Base-by-base conservation (phyloP, 1,140 invertebrate species). In the Drosophila neocordata region DNA sequence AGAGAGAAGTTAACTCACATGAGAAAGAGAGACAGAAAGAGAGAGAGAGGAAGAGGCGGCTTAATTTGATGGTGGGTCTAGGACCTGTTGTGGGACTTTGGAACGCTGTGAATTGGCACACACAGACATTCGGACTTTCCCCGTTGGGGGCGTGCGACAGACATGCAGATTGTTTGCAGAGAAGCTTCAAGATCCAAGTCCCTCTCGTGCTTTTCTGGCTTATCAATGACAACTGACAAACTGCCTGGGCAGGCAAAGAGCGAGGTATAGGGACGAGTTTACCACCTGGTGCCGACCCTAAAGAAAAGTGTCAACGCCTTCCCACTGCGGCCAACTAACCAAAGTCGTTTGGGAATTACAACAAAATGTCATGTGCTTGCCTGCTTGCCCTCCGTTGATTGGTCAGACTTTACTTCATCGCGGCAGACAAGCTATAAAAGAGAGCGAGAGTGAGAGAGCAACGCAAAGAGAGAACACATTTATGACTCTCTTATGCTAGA, bases 61-160 rank as follows among this genome's bases (percentile, higher is more conserved):
- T 34, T 20, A 20, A 44, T 44, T 13, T 48, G 41, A 20, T 48
- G 24, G 60, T 60, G 62, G n/a, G 52, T 11, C 52, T 58, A 37
- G 37, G 62, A 71, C 44, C 60, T 73, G 65, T 27, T 65, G 38
- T 60, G 74, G 55, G 73, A 68, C 64, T 55, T 55, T 57, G 83
- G 78, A 87, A 85, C 81, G 48, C 38, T 69, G 77, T 53, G 77
- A 84, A 87, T 87, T 63, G 82, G 72, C 84, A 80, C 80, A 65
- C 63, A 48, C 69, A 34, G 59, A 55, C 61, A 52, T 56, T 35
- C n/a, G 4, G 64, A 48, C 18, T 9, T 48, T 69, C 34, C 68
- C 57, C 53, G 67, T 55, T 57, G 34, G 65, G 73, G 76, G 81
- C 72, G 69, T 73, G 51, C 63, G 65, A 44, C 57, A 65, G 65